Base-by-base conservation (phyloP, 2,113 vertebrate species). In the Aegypius monachus region DNA sequence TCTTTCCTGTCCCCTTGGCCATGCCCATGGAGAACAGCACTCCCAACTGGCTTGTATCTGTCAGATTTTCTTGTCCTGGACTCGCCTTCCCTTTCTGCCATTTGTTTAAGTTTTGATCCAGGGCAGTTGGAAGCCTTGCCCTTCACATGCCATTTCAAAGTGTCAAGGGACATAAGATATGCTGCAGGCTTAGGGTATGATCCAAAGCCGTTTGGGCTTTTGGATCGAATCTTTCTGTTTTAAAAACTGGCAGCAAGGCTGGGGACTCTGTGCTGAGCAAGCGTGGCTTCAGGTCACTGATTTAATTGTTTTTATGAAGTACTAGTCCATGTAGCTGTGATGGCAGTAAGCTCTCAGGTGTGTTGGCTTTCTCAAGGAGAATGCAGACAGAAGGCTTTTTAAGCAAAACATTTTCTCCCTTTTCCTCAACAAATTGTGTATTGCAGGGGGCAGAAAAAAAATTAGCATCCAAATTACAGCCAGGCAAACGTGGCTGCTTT, bases 21-120 rank as follows among this genome's bases (percentile, higher is more conserved):
- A 1, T 71, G 82, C 38, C 72, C 20, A 11, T 32, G 48, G 59
- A 92, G 86, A 74, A 63, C 55, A 95, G 88, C 91, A 92, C 86
- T 96, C 86, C 86, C 89, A 91, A 72, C 91, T 89, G 88, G 70
- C 83, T 95, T 38, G 73, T 89, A 96, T 91, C 96, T 95, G 95
- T 92, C 86, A 75, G 63, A 53, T 91, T 84, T 90, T 95, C 83
- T 83, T 88, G 90, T 79, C 92, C 94, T 95, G 86, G 84, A 48
- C 74, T 88, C 34, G 74, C 58, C 55, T 90, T 95, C 45, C 56
- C 71, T 90, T 87, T 77, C 68, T 90, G 90, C 84, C 92, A 86
- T 92, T 96, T 94, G 93, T 79, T 94, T 68, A 83, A 61, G 23
- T 79, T 96, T 80, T 62, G 77, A 88, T 93, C 71, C 86, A 95